These are phyloP conservation scores for Pseudorectes ferrugineus DNA, from an alignment of 2,113 vertebrate genomes.

Conservation along the genomic window DNA sequence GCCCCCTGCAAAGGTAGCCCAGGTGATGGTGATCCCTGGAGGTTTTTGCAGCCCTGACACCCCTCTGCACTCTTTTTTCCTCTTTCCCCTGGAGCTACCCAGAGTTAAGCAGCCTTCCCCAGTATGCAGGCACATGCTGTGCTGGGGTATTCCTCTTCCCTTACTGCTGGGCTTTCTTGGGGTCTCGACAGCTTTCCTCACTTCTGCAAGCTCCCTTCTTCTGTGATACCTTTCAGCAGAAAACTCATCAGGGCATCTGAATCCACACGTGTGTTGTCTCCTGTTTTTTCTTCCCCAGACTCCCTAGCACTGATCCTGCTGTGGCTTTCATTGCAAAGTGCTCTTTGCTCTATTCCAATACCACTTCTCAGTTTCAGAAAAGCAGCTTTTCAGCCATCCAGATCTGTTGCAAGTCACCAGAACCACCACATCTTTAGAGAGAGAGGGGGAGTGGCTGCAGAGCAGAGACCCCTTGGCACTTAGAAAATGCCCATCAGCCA, in stretches of 20 bases:
- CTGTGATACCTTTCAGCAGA: neutral
- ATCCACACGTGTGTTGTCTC: neutral
- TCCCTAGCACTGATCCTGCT: neutral
- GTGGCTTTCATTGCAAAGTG: neutral
- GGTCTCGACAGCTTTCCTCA: neutral
- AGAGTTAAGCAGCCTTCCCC: neutral
- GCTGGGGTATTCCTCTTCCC: neutral
- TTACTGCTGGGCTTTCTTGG: neutral
- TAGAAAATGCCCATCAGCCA: neutral
- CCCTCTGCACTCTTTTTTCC: neutral
- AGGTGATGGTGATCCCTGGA: neutral
- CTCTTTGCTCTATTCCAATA: neutral
- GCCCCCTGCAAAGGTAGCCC: neutral
- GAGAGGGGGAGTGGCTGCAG: neutral
- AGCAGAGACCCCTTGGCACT: neutral
- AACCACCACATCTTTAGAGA: neutral
- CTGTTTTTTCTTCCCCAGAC: neutral
- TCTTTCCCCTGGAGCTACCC: neutral
- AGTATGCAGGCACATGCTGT: neutral
- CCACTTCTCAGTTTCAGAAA: neutral
- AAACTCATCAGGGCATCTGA: neutral
- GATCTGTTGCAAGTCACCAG: neutral
- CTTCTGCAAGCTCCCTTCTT: neutral
- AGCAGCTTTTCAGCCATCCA: neutral
- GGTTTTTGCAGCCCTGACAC: neutral